Base-by-base conservation (phyloP, 2,888 invertebrate species). In the Branchipolynoe longqiensis region DNA sequence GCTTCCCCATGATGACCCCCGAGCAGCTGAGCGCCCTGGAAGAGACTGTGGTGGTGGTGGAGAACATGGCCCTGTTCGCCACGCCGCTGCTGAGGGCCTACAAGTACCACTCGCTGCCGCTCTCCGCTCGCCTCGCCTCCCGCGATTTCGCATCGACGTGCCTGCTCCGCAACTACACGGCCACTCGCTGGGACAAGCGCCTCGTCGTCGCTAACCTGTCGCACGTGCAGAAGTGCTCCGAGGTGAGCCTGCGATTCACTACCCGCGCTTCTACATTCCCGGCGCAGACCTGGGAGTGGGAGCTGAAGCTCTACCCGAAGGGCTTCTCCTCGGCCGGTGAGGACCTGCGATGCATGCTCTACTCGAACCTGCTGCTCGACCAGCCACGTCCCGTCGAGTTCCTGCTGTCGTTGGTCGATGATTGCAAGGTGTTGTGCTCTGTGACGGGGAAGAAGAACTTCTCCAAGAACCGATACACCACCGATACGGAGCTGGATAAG, bases 1-100 rank as follows among this genome's bases (percentile, higher is more conserved):
- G 97, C 89, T 99, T 98, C 94, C 97, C 98, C 0, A 98, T 98
- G 97, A 98, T 99, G 97, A 96, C 97, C 31, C 97, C 98, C 0
- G 95, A 96, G 84, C 97, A 99, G 93, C 93, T 99, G 88, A 97
- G 97, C 0, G 96, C 97, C 91, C 93, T 99, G 41, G 94, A 98
- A 83, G 94, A 97, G 22, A 96, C 96, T 25, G 96, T 97, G 0
- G 94, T 98, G 6, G 96, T 97, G 0, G 96, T 96, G 90, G 96
- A 90, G 73, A 90, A 93, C 87, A 90, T 91, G 22, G 91, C 92
- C 22, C 88, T 93, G 31, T 93, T 94, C 87, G 92, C 92, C 85
- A 92, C 92, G 1, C 90, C 92, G 84, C 90, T 94, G 59, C 91
- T 94, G 87, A 87, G 90, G 62, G 94, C 94, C 3, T 94, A 94